phyloP scores from a whole-genome alignment of 1,140 invertebrate genomes.

The Zaprionus taronus region DNA sequence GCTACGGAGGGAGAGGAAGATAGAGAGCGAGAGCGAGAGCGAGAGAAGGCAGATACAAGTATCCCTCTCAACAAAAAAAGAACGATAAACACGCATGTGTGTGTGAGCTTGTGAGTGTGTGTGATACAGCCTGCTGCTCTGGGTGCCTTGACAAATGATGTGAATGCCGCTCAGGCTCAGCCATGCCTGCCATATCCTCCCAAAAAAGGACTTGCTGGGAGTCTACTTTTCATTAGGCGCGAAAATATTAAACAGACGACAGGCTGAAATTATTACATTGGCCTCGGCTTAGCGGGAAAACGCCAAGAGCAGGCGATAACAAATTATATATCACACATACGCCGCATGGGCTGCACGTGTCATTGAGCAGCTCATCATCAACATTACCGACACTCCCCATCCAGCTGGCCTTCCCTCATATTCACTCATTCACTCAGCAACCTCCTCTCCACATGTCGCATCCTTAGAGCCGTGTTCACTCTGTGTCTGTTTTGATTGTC shows the following conservation, averaged over 20 bases:
- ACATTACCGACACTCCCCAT: slow-evolving; percentile 35
- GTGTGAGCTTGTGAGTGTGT: slow-evolving; percentile 7
- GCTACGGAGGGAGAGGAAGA: slow-evolving; percentile 34
- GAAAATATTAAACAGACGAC: slow-evolving; percentile 79
- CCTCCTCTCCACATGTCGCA: not conserved
- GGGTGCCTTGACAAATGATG: slow-evolving; percentile 39
- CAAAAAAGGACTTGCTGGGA: slow-evolving; percentile 6
- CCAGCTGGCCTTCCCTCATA: too few relatives aligned
- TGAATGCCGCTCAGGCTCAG: slow-evolving; percentile 22
- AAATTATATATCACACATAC: slow-evolving; percentile 78
- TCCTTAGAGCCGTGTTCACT: not conserved
- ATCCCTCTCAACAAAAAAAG: slow-evolving; percentile 31
- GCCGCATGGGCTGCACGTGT: slow-evolving; percentile 60
- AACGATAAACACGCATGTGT: slow-evolving; percentile 38
- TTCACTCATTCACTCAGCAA: slow-evolving; percentile 9
- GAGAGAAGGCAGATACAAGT: slow-evolving; percentile 42
- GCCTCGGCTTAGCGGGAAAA: slow-evolving; percentile 23
- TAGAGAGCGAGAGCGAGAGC: slow-evolving; percentile 10
- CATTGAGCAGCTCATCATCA: slow-evolving; percentile 69
- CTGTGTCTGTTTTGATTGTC: slow-evolving; percentile 70
- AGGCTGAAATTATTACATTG: slow-evolving; percentile 68
- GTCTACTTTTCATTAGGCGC: slow-evolving; percentile 79
- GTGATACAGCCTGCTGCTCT: slow-evolving; percentile 6
- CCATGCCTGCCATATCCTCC: not conserved
- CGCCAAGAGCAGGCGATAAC: slow-evolving; percentile 61